Base-by-base conservation (phyloP, 2,113 vertebrate species). In the Tylochromis polylepis region DNA sequence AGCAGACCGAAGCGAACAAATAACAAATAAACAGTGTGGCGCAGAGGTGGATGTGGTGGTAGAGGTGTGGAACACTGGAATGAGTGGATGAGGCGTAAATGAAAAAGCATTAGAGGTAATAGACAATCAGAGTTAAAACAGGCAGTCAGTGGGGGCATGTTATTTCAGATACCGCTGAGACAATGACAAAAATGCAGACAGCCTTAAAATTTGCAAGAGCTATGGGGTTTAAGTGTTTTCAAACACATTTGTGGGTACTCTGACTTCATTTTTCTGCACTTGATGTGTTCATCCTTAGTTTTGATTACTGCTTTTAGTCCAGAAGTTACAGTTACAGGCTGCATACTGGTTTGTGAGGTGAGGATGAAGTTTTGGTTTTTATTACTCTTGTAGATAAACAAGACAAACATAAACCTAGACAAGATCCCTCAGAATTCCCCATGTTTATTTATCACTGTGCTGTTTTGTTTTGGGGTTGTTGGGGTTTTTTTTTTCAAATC, bases 1-100 rank as follows among this genome's bases (percentile, higher is more conserved):
- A 51, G 60, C 85, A 93, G 88, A 91, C 90, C 87, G 87, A 91
- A 91, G 90, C 79, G 77, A 88, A 90, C 93, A 92, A 88, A 94
- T 89, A 94, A 65, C 60, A 65, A 51, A 88, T 85, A 93, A 92
- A 91, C 84, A 91, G 62, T 65, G 81, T 41, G 84, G 77, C 43
- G 56, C 31, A 89, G 67, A 58, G 58, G 72, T 85, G 65, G 81
- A 87, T 49, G 67, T 55, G 82, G 70, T 55, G 79, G 85, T 43
- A 10, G 83, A 89, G 79, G 67, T 79, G 87, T 65, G 82, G 49
- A 82, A 77, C 12, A 77, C 11, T 3, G 1, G 46, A 53, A 9
- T 53, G 59, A 20, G 41, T 43, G 67, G 51, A 56, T 80, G 20
- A 65, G 16, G 79, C 6, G 1, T 22, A 79, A 85, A 82, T n/a